These are phyloP conservation scores for Drosophila histrio DNA, from an alignment of 2,888 invertebrate genomes.

Conservation along the genomic window DNA sequence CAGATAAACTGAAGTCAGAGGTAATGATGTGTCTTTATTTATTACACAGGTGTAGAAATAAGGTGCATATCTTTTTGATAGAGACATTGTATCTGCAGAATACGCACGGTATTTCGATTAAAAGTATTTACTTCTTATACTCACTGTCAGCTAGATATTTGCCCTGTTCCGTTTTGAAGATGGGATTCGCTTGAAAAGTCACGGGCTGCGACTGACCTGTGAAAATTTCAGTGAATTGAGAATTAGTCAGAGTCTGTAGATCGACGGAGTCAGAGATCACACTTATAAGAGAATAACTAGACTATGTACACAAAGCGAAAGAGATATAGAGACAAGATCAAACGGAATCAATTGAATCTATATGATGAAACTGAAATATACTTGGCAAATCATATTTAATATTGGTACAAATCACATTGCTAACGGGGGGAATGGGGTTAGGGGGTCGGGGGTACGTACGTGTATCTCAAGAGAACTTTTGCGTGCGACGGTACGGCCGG, in stretches of 20 bases:
- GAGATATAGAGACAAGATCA: slow-evolving; percentile 17
- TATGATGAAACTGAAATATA: slow-evolving; percentile 41
- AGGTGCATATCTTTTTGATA: no score
- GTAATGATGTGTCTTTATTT: no score
- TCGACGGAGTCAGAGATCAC: slow-evolving; percentile 1
- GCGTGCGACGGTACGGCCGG: slow-evolving; percentile 50
- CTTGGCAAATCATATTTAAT: slow-evolving; percentile 70
- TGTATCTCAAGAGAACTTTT: slow-evolving; percentile 62
- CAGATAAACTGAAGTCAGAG: no score
- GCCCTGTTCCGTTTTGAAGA: slow-evolving; percentile 94
- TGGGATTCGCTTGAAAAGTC: slow-evolving; percentile 87
- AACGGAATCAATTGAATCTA: slow-evolving; percentile 35
- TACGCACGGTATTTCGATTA: neutral
- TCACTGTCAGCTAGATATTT: slow-evolving; percentile 94
- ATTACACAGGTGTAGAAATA: no score
- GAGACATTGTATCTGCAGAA: no score
- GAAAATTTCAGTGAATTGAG: neutral
- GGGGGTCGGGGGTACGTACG: slow-evolving; percentile 48
- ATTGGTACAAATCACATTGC: slow-evolving; percentile 62
- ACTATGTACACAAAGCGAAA: slow-evolving; percentile 64
- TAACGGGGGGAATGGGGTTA: slow-evolving; percentile 1
- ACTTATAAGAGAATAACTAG: slow-evolving; percentile 27
- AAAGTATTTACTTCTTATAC: slow-evolving; percentile 66
- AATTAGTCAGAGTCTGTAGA: neutral
- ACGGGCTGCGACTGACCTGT: slow-evolving; percentile 79